Evolutionary conservation across 2,113 vertebrate genomes (phyloP).

Genomic region (Telmatochromis sp.): DNA sequence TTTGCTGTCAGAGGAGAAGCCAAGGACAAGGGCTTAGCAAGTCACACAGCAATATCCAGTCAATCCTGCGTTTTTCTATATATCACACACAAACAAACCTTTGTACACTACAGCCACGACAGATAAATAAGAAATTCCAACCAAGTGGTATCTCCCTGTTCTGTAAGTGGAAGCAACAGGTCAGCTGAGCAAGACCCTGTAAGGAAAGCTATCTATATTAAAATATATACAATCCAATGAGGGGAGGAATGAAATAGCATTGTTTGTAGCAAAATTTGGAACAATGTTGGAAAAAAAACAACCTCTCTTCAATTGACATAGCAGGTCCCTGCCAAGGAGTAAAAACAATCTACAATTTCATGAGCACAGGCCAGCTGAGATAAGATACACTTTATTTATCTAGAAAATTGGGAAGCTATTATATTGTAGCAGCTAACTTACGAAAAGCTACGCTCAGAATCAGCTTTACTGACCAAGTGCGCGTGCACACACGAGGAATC

Average conservation of each 20-base stretch:
- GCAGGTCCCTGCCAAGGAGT: background rate
- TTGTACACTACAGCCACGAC: background rate
- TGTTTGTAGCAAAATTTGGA: background rate
- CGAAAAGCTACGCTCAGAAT: background rate
- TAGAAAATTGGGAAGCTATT: background rate
- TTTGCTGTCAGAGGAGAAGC: slow-evolving; percentile 53
- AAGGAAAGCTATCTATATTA: background rate
- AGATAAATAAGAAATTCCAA: background rate
- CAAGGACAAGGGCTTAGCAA: slow-evolving; percentile 35
- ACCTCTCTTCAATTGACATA: background rate
- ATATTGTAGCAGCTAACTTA: background rate
- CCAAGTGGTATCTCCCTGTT: background rate
- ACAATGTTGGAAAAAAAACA: background rate
- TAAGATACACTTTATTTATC: background rate
- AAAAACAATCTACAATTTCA: background rate
- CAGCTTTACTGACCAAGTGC: background rate
- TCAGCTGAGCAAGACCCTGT: background rate
- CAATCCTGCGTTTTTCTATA: background rate
- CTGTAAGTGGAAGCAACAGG: background rate
- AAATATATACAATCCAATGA: background rate
- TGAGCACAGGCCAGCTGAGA: background rate
- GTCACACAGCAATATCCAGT: slow-evolving; percentile 22
- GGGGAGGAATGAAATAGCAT: background rate
- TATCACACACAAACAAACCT: slow-evolving; percentile 37
- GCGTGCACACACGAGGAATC: accelerated